Evolutionary conservation across 2,113 vertebrate genomes (phyloP).

Genomic region (Hemiscyllium ocellatum): DNA sequence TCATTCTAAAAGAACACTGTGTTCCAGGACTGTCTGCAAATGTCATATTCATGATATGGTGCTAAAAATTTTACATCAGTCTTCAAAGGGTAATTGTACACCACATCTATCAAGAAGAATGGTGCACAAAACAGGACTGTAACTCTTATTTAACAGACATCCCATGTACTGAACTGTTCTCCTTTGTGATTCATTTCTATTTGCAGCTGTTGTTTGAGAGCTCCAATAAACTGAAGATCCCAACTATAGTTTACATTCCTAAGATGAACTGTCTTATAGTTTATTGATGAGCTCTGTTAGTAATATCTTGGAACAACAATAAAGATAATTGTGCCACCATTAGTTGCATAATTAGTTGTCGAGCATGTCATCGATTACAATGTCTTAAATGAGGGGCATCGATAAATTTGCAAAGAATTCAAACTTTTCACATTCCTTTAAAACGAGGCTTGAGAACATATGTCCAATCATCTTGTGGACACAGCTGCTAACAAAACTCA

Average conservation of each 20-base stretch:
- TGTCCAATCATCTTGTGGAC: background rate
- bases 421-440: background rate
- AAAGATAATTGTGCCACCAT: background rate
- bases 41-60: background rate
- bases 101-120: slow-evolving; percentile 26
- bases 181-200: background rate
- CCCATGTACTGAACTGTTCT: background rate
- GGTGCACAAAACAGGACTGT: background rate
- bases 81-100: slow-evolving; percentile 35
- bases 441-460: background rate
- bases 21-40: background rate
- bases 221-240: background rate
- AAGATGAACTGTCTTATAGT: background rate
- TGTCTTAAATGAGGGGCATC: background rate
- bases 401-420: background rate
- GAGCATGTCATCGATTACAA: background rate
- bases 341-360: background rate
- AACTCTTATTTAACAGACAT: slow-evolving; percentile 15
- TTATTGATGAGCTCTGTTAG: background rate
- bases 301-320: background rate
- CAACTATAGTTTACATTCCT: background rate
- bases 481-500: background rate
- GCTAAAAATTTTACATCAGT: background rate
- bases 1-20: background rate
- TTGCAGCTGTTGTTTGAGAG: slow-evolving; percentile 33